These are phyloP conservation scores for Diachasmimorpha longicaudata DNA, from an alignment of 1,140 invertebrate species.

Conservation along the genomic window DNA sequence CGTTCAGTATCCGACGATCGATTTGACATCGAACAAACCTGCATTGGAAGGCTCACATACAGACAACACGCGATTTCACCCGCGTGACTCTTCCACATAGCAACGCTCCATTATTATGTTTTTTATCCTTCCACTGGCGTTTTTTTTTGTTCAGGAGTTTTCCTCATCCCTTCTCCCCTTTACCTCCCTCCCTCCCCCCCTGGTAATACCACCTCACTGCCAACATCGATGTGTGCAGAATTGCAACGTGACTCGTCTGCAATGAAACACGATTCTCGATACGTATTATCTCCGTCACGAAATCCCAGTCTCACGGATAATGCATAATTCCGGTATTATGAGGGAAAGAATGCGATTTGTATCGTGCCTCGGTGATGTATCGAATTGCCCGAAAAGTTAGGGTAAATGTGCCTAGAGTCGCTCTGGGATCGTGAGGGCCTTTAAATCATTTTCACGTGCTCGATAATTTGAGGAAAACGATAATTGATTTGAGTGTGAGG, in stretches of 20 bases:
- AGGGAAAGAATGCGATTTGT: background rate
- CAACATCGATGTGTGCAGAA: background rate
- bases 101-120: constrained; percentile 2
- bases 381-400: too few species aligned
- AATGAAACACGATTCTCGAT: constrained; percentile 5
- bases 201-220: background rate
- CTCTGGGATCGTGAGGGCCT: too few species aligned
- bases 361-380: background rate
- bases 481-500: too few species aligned
- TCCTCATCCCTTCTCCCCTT: background rate
- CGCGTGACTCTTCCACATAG: constrained; percentile 1
- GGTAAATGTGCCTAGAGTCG: too few species aligned
- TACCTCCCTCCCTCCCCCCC: too few species aligned
- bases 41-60: background rate
- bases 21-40: background rate
- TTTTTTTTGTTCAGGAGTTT: background rate
- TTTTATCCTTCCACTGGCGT: background rate
- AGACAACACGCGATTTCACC: constrained; percentile 1
- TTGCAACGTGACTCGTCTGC: background rate
- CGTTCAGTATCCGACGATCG: background rate
- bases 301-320: background rate
- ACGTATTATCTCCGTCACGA: constrained; percentile 3
- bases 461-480: too few species aligned
- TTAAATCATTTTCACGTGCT: too few species aligned
- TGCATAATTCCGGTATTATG: background rate